A percentile compares a stretch with the other conserved stretches of the same genome.
phyloP scores from a whole-genome alignment of 2,888 invertebrate species.

The Idaea dimidiata region DNA sequence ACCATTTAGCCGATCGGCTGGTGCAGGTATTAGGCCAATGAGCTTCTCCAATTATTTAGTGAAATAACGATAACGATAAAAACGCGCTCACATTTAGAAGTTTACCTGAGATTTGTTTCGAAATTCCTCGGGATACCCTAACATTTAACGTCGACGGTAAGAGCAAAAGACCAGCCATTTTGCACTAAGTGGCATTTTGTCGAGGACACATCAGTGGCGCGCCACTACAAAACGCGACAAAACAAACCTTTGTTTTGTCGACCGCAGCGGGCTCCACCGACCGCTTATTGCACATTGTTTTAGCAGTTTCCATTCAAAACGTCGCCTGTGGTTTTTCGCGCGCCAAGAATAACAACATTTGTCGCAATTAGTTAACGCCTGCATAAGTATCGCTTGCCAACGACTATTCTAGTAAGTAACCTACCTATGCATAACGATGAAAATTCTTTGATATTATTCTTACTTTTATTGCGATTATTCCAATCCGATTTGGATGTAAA shows the following conservation, averaged over 20 bases:
- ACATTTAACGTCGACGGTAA: not conserved
- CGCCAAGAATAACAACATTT: constrained; percentile 24
- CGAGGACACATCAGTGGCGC: constrained; percentile 28
- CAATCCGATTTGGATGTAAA: too few species aligned
- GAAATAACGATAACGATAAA: not conserved
- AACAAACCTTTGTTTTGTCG: constrained; percentile 37
- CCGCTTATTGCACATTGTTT: constrained; percentile 49
- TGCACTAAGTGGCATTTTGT: constrained; percentile 32
- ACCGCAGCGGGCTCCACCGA: constrained; percentile 31
- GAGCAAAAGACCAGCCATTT: constrained; percentile 19
- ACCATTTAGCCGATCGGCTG: too few species aligned
- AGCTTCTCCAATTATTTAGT: not conserved
- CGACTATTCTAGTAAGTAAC: constrained; percentile 10
- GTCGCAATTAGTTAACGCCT: constrained; percentile 31
- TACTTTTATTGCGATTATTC: too few species aligned
- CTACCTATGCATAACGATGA: not conserved
- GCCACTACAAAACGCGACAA: constrained; percentile 25
- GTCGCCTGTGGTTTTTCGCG: constrained; percentile 39
- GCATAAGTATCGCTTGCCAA: constrained; percentile 19
- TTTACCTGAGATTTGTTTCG: not conserved
- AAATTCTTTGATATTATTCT: not conserved
- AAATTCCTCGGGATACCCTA: not conserved
- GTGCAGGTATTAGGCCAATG: too few species aligned
- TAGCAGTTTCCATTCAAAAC: constrained; percentile 40
- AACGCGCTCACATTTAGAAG: not conserved